Conservation (phyloP, 2,113 vertebrate species). For the Okapia johnstoni region DNA sequence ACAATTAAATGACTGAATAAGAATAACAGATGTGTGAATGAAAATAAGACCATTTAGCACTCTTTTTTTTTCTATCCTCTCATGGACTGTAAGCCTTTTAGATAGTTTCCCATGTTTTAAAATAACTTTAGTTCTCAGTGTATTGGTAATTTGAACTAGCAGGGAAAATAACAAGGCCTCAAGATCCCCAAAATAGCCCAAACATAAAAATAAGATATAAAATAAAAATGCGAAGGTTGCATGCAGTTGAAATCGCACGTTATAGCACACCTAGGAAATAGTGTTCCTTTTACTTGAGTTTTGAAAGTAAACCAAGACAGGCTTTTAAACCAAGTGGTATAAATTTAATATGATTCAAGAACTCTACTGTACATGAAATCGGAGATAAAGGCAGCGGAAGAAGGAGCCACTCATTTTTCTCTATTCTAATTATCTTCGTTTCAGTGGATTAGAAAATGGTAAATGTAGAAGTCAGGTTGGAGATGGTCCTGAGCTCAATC, state of each 20-base stretch:
- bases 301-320: constrained; percentile 52
- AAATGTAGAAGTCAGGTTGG: constrained; percentile 85
- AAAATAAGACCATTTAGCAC: neutral
- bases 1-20: neutral
- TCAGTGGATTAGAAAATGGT: constrained; percentile 86
- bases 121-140: constrained; percentile 44
- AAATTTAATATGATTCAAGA: constrained; percentile 45
- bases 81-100: neutral
- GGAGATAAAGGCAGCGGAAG: constrained; percentile 41
- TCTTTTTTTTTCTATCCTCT: neutral
- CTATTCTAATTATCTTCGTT: constrained; percentile 86
- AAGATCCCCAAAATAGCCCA: neutral
- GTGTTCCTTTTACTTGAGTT: constrained; percentile 15
- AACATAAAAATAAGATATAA: constrained; percentile 52
- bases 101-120: neutral
- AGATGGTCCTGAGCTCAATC: constrained; percentile 82
- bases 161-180: constrained; percentile 24
- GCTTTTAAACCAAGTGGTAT: constrained; percentile 47
- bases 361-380: constrained; percentile 43
- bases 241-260: neutral
- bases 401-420: constrained; percentile 79
- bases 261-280: constrained; percentile 34
- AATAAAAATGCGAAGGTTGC: constrained; percentile 37
- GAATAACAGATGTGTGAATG: neutral
- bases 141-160: constrained; percentile 27